These are phyloP conservation scores for Icerya purchasi DNA, from an alignment of 2,888 invertebrate genomes.

Conservation along the genomic window DNA sequence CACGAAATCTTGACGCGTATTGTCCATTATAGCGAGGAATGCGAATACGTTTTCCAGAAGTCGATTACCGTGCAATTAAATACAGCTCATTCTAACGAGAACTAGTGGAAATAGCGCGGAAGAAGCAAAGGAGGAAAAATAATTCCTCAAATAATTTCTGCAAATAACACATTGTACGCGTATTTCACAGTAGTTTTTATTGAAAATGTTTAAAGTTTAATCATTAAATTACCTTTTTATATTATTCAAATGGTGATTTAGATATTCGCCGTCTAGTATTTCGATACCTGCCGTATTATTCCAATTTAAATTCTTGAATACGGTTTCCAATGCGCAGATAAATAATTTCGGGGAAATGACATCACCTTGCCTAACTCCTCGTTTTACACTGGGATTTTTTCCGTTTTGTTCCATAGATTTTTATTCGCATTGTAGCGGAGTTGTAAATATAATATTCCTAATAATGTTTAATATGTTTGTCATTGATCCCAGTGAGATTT, in stretches of 20 bases:
- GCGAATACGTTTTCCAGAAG: too few species aligned
- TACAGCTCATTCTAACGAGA: too few species aligned
- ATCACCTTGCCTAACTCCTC: not conserved
- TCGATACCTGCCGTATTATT: not conserved
- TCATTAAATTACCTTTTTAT: too few species aligned
- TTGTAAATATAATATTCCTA: not conserved
- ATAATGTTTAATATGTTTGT: not conserved
- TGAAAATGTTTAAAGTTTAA: too few species aligned
- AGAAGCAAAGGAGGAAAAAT: too few species aligned
- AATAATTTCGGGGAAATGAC: not conserved
- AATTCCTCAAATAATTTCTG: too few species aligned
- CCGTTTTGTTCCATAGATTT: not conserved
- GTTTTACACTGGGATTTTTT: not conserved
- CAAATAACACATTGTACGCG: too few species aligned
- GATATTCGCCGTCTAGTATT: not conserved
- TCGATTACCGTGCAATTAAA: too few species aligned
- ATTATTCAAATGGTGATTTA: not conserved
- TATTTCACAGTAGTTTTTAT: too few species aligned
- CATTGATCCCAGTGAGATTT: not conserved
- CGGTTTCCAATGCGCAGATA: not conserved
- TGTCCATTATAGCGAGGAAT: too few species aligned
- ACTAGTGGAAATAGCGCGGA: too few species aligned
- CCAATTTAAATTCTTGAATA: not conserved
- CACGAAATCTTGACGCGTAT: too few species aligned
- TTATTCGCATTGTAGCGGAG: not conserved